These are phyloP conservation scores for Drosophila ficusphila DNA, from an alignment of 1,140 invertebrate species.

Conservation along the genomic window DNA sequence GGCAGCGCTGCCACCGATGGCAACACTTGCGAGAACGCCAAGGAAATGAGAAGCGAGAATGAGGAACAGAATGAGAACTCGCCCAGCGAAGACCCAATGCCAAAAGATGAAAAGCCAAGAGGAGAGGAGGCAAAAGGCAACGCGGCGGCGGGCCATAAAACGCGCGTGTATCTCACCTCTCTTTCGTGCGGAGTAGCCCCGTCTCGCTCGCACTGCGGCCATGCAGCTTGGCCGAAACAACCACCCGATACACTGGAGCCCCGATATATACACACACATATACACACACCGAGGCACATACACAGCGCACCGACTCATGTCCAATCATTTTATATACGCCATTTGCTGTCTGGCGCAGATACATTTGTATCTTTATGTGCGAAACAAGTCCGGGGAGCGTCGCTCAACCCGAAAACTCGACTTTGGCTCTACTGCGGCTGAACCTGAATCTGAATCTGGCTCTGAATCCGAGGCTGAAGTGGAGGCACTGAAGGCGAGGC, in stretches of 20 bases:
- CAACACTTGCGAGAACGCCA: constrained; percentile 53
- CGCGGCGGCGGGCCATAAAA: constrained; percentile 61
- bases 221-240: constrained; percentile 46
- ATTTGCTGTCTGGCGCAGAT: constrained; percentile 80
- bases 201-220: constrained; percentile 9
- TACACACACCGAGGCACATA: constrained; percentile 9
- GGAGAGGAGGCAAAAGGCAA: constrained; percentile 60
- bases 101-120: constrained; percentile 78
- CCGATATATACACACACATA: constrained; percentile 3
- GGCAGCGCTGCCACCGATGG: constrained; percentile 44
- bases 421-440: neutral
- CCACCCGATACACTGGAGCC: constrained; percentile 51
- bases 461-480: constrained; percentile 9
- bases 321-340: constrained; percentile 83
- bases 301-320: constrained; percentile 51
- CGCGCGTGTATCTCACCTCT: constrained; percentile 48
- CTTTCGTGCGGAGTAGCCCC: constrained; percentile 8
- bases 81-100: constrained; percentile 32
- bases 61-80: neutral
- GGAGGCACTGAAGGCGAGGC: constrained; percentile 15
- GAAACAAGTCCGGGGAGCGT: constrained; percentile 63
- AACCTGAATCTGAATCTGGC: constrained; percentile 4
- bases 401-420: constrained; percentile 1
- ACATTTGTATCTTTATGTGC: constrained; percentile 83
- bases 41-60: constrained; percentile 46